Evolutionary conservation across 2,113 vertebrate species (phyloP).

Genomic region (Odocoileus hemionus): DNA sequence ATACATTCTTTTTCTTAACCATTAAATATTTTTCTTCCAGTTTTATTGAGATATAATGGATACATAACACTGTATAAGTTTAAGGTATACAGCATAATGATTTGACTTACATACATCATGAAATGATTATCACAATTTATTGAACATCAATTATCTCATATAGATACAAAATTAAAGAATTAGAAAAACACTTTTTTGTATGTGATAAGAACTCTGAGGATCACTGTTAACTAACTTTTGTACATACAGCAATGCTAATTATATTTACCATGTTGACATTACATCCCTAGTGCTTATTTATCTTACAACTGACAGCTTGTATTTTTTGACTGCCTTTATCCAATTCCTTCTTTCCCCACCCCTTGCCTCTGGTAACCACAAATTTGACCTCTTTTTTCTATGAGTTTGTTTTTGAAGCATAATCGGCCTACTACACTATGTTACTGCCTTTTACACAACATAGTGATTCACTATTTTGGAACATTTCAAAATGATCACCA

Average conservation of each 20-base stretch:
- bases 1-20: background rate
- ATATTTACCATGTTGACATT: background rate
- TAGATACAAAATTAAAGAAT: background rate
- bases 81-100: background rate
- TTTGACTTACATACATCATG: background rate
- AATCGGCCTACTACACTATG: background rate
- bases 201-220: background rate
- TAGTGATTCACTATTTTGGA: background rate
- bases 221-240: background rate
- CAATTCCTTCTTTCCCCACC: background rate
- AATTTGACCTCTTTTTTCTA: background rate
- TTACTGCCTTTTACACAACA: background rate
- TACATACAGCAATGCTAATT: background rate
- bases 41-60: background rate
- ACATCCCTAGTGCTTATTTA: background rate
- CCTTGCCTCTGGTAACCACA: background rate
- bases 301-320: background rate
- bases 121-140: background rate
- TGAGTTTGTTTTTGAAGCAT: background rate
- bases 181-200: background rate
- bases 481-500: background rate
- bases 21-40: background rate
- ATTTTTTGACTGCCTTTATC: background rate
- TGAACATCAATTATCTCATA: background rate
- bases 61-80: background rate